Evolutionary conservation across 2,797 vertebrate species (phyloP).

Genomic region (Hapalemur alaotrensis): DNA sequence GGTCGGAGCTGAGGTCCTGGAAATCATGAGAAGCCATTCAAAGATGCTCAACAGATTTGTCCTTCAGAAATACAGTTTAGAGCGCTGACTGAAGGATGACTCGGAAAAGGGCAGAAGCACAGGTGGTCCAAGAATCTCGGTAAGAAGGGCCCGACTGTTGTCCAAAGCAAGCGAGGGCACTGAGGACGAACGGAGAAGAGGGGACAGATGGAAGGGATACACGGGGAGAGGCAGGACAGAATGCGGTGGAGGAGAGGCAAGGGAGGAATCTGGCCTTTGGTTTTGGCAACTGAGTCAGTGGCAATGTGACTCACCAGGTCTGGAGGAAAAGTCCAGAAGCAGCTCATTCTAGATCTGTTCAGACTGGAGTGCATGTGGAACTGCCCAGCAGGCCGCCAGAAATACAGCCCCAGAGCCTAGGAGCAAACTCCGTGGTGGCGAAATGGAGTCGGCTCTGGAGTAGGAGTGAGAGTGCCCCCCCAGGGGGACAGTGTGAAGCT

Average conservation of each 20-base stretch:
- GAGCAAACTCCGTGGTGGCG: background rate
- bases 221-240: background rate
- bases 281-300: background rate
- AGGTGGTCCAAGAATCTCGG: background rate
- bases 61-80: background rate
- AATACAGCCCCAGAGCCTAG: background rate
- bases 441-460: background rate
- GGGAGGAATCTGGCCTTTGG: background rate
- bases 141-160: background rate
- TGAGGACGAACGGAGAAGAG: background rate
- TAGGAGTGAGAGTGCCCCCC: background rate
- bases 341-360: background rate
- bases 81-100: background rate
- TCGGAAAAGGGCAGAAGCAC: background rate
- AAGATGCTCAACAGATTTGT: background rate
- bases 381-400: background rate
- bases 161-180: background rate
- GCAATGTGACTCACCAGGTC: background rate
- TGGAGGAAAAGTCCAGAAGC: background rate
- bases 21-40: background rate
- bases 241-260: background rate
- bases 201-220: background rate
- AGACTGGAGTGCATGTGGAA: background rate
- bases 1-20: background rate
- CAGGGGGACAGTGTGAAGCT: rapidly evolving